Conservation (phyloP, 2,797 vertebrate species). For the Melanotaenia nigrans region DNA sequence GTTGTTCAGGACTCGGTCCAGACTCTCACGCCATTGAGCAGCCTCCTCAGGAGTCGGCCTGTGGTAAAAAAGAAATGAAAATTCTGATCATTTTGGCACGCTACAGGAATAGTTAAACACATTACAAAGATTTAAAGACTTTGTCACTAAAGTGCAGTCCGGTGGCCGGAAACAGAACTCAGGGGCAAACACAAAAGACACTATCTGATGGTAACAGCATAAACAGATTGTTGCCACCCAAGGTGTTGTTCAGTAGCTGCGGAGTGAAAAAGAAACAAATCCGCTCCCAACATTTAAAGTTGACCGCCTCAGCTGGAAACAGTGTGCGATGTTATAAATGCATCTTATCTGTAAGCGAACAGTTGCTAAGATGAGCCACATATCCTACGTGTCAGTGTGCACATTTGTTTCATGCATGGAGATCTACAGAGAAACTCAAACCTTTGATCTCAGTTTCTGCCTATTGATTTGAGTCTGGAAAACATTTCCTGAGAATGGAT, state of each 20-base stretch:
- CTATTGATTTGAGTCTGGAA: conserved; percentile 25
- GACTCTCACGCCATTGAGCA: conserved; percentile 91
- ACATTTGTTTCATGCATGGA: not conserved
- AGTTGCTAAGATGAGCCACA: not conserved
- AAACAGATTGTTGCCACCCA: too few relatives aligned
- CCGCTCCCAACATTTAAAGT: not conserved
- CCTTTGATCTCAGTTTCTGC: conserved; percentile 25
- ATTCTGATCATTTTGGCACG: not conserved
- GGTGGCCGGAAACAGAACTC: not conserved
- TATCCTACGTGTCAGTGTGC: too few relatives aligned
- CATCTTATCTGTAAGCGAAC: not conserved
- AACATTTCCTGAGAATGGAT: conserved; percentile 14
- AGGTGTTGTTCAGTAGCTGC: too few relatives aligned
- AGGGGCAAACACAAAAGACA: too few relatives aligned
- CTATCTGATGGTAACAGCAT: too few relatives aligned
- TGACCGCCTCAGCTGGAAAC: not conserved
- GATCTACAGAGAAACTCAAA: not conserved
- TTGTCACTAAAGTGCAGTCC: not conserved
- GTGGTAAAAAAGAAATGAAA: conserved; percentile 38
- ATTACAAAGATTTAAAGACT: not conserved
- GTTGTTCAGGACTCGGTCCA: conserved; percentile 92
- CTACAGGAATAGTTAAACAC: not conserved
- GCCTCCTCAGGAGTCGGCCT: conserved; percentile 89
- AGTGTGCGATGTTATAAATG: not conserved
- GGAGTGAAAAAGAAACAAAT: not conserved